These are phyloP conservation scores for Oncopodura yosiiana DNA, from an alignment of 1,140 invertebrate species.

Conservation along the genomic window DNA sequence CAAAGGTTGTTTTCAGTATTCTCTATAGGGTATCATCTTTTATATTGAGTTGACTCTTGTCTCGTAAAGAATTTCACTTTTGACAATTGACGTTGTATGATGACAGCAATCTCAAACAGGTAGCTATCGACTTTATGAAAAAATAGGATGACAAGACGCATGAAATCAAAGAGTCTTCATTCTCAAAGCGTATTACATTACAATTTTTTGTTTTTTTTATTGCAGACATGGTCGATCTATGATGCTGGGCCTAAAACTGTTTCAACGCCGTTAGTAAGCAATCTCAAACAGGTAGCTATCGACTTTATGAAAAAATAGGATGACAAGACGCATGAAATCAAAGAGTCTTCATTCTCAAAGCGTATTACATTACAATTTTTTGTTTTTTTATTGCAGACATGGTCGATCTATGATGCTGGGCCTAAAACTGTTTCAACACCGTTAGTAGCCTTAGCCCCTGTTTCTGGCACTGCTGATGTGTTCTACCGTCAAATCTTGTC, in stretches of 20 bases:
- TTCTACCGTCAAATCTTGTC: slow-evolving; percentile 74
- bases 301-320: background rate
- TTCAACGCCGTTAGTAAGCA: too few relatives aligned
- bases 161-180: background rate
- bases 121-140: background rate
- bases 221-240: slow-evolving; percentile 1
- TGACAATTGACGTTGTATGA: too few relatives aligned
- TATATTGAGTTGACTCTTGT: too few relatives aligned
- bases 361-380: background rate
- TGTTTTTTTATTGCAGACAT: slow-evolving; percentile 51
- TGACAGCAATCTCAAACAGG: too few relatives aligned
- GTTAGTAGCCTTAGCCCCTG: slow-evolving; percentile 73
- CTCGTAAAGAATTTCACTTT: too few relatives aligned
- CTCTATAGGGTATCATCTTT: too few relatives aligned
- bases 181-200: background rate
- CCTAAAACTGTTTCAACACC: slow-evolving; percentile 68
- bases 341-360: background rate
- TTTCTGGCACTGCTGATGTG: slow-evolving; percentile 78
- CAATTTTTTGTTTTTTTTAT: slow-evolving; percentile 6
- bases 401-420: slow-evolving; percentile 80
- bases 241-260: too few relatives aligned
- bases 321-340: background rate
- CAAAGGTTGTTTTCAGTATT: too few relatives aligned
- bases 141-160: background rate
- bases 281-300: too few relatives aligned